phyloP scores from a whole-genome alignment of 2,113 vertebrate genomes.

The Trinectes maculatus region DNA sequence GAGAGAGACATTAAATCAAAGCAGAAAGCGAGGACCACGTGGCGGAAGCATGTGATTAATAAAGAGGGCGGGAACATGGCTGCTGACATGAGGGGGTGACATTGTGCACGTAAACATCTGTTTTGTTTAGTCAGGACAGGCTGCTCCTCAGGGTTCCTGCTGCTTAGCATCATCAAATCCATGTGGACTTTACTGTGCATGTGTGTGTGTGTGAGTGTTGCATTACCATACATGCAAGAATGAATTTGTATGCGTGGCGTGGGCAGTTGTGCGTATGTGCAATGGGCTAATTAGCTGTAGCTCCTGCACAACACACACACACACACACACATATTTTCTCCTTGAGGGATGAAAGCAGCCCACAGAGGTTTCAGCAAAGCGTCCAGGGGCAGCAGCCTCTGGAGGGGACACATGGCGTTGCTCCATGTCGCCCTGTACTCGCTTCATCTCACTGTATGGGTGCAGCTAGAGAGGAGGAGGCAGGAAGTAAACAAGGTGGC shows the following conservation, averaged over 20 bases:
- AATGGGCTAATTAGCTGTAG: slow-evolving; percentile 51
- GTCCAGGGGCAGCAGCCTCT: slow-evolving; percentile 40
- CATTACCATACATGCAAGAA: slow-evolving; percentile 31
- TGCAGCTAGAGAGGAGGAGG: slow-evolving; percentile 11
- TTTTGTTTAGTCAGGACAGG: slow-evolving; percentile 70
- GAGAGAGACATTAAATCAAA: slow-evolving; percentile 48
- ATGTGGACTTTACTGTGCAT: slow-evolving; percentile 40
- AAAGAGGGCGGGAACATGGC: slow-evolving; percentile 21
- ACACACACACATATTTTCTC: slow-evolving; percentile 30
- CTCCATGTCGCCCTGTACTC: background rate
- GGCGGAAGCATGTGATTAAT: slow-evolving; percentile 36
- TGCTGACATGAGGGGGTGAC: slow-evolving; percentile 63
- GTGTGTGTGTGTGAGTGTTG: background rate
- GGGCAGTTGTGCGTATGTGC: slow-evolving; percentile 13
- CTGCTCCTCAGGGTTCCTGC: slow-evolving; percentile 59
- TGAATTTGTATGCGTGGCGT: slow-evolving; percentile 9
- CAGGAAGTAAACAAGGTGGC: slow-evolving; percentile 58
- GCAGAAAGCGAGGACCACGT: slow-evolving; percentile 2
- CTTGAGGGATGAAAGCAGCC: slow-evolving; percentile 34
- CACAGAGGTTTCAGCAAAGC: slow-evolving; percentile 43
- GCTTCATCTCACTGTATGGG: slow-evolving; percentile 7
- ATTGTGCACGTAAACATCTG: slow-evolving; percentile 67
- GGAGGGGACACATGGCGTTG: slow-evolving; percentile 1
- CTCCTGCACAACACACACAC: slow-evolving; percentile 10
- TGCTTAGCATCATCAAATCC: slow-evolving; percentile 64